Conservation (phyloP, 2,113 vertebrate genomes). For the Odobenus rosmarus region DNA sequence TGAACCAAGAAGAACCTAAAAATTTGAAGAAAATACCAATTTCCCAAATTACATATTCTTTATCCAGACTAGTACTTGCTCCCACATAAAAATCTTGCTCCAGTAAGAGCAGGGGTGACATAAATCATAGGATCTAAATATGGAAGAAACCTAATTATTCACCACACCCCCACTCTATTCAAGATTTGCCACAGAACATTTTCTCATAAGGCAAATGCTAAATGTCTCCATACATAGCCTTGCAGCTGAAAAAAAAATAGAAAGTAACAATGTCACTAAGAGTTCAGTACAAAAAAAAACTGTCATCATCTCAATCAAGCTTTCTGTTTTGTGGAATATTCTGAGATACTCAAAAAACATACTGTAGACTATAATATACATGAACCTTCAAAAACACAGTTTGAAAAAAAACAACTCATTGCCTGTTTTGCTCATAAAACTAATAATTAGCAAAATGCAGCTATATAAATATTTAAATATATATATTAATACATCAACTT, state of each 20-base stretch:
- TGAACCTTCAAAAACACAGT: background rate
- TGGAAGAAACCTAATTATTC: slow-evolving; percentile 73
- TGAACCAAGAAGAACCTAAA: slow-evolving; percentile 51
- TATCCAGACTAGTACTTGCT: slow-evolving; percentile 59
- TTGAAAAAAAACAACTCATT: background rate
- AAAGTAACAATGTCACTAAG: slow-evolving; percentile 59
- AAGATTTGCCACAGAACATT: slow-evolving; percentile 66
- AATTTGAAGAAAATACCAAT: slow-evolving; percentile 58
- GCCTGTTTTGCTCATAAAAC: background rate
- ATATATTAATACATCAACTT: background rate
- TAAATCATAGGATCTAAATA: slow-evolving; percentile 78
- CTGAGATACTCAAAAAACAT: background rate
- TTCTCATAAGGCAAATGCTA: slow-evolving; percentile 68
- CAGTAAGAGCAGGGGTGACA: slow-evolving; percentile 66
- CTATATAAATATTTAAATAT: background rate
- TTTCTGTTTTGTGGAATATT: slow-evolving; percentile 44
- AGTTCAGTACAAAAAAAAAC: slow-evolving; percentile 46
- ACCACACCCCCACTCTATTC: slow-evolving; percentile 68
- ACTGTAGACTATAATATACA: background rate
- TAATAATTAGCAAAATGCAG: background rate
- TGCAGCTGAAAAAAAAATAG: slow-evolving; percentile 20
- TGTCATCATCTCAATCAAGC: slow-evolving; percentile 3
- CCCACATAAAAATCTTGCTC: slow-evolving; percentile 69
- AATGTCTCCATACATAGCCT: slow-evolving; percentile 45
- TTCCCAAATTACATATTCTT: slow-evolving; percentile 67